Evolutionary conservation across 2,797 vertebrate genomes (phyloP).

Genomic region (Psittacula derbiana): DNA sequence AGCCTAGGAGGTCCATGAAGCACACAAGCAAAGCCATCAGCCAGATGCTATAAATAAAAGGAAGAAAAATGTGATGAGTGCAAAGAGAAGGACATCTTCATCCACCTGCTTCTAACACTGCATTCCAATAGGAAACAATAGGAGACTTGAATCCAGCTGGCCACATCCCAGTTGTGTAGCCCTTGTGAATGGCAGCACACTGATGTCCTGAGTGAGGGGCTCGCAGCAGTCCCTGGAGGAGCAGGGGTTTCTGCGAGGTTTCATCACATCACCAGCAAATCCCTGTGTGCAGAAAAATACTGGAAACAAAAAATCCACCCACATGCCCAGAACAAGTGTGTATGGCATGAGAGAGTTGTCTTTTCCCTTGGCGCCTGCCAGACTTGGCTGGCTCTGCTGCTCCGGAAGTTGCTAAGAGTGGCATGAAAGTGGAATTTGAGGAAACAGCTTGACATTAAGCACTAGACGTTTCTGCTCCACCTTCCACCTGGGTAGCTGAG

Average conservation of each 20-base stretch:
- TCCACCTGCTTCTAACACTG: background rate
- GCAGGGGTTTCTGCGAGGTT: background rate
- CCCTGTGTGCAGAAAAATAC: background rate
- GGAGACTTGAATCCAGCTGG: background rate
- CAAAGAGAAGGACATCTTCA: background rate
- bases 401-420: background rate
- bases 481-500: background rate
- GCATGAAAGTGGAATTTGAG: background rate
- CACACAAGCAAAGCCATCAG: background rate
- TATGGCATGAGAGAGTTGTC: background rate
- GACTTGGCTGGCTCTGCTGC: background rate
- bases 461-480: background rate
- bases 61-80: background rate
- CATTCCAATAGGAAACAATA: accelerated
- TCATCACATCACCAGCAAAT: background rate
- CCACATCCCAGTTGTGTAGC: background rate
- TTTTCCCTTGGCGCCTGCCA: background rate
- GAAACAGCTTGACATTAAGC: background rate
- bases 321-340: background rate
- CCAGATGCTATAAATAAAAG: background rate
- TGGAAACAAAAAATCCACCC: background rate
- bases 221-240: background rate
- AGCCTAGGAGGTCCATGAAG: background rate
- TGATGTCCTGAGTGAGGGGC: background rate
- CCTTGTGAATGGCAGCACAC: background rate